Percentiles rank a stretch among this genome's conserved stretches.
Evolutionary conservation across 2,113 vertebrate genomes (phyloP).

Genomic region (Leucopternis melanops): DNA sequence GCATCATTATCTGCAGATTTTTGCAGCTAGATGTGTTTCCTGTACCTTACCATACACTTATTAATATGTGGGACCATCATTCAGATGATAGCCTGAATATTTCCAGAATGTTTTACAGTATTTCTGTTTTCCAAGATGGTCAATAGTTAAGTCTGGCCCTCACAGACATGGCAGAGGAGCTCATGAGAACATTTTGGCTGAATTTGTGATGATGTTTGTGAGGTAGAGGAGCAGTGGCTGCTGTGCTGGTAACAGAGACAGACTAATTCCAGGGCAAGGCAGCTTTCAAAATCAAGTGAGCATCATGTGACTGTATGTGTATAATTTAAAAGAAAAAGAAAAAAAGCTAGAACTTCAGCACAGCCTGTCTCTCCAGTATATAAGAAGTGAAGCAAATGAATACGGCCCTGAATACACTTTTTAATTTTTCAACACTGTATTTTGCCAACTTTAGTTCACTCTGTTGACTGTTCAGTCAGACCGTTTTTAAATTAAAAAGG

Average conservation of each 20-base stretch:
- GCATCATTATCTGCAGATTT: not conserved
- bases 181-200: not conserved
- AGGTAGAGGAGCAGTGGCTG: not conserved
- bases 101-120: not conserved
- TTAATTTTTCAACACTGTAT: conserved; percentile 57
- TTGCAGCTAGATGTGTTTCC: not conserved
- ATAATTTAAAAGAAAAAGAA: conserved; percentile 27
- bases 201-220: not conserved
- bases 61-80: not conserved
- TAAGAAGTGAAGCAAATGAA: conserved; percentile 26
- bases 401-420: conserved; percentile 40
- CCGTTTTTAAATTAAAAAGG: conserved; percentile 54
- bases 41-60: not conserved
- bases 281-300: conserved; percentile 36
- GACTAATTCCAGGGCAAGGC: conserved; percentile 3
- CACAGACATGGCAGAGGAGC: not conserved
- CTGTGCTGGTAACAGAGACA: not conserved
- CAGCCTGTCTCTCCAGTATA: conserved; percentile 2
- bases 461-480: conserved; percentile 60
- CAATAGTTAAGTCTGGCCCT: not conserved
- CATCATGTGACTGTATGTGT: not conserved
- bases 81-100: not conserved
- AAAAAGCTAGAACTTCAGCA: not conserved
- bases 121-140: not conserved
- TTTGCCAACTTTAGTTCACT: conserved; percentile 56